Evolutionary conservation across 2,113 vertebrate genomes (phyloP), one percentile per base, ranked within the genome.

Genomic region (Coreoperca whiteheadi): DNA sequence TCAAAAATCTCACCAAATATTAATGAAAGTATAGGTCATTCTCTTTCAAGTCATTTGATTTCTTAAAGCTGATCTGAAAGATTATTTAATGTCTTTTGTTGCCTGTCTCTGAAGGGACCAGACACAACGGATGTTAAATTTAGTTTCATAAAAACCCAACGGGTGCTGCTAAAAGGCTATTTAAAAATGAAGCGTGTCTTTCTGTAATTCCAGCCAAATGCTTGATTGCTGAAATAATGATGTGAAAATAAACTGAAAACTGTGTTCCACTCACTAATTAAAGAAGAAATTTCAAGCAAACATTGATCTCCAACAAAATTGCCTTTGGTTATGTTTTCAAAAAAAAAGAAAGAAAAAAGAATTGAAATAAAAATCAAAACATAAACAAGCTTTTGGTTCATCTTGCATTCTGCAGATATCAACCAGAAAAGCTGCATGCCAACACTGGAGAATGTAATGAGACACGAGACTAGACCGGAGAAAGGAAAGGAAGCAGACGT

Each of bases 211-310:
- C 25, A 88, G 90, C 93, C 92, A 94, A 93, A 93, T 66, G 83
- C 78, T 89, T 91, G 81, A 93, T 82, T 90, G 86, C 86, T 95
- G 76, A 93, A 95, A 92, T 91, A 93, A 94, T 89, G 64, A 94
- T 94, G 85, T 79, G 77, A 92, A 90, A 91, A 92, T 86, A 90
- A 77, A 50, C 84, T 84, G 72, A 77, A 88, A 87, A 81, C 64
- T 56, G 67, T 70, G 61, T 60, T 77, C 71, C 83, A 67, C 67
- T 82, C 54, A 66, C 82, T 79, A 76, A 88, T 90, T 92, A 83
- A 86, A 46, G 43, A 46, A 46, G 43, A 46, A 48, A 82, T 71
- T 81, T 87, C 57, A 88, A 60, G 74, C 28, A 30, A 84, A 54
- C 53, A 74, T 70, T 48, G 7, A 85, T 79, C 30, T 74, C 64